A percentile compares a stretch with the other conserved stretches of the same genome.
Evolutionary conservation across 2,888 invertebrate genomes (phyloP).

Genomic region (Andrena praecox): DNA sequence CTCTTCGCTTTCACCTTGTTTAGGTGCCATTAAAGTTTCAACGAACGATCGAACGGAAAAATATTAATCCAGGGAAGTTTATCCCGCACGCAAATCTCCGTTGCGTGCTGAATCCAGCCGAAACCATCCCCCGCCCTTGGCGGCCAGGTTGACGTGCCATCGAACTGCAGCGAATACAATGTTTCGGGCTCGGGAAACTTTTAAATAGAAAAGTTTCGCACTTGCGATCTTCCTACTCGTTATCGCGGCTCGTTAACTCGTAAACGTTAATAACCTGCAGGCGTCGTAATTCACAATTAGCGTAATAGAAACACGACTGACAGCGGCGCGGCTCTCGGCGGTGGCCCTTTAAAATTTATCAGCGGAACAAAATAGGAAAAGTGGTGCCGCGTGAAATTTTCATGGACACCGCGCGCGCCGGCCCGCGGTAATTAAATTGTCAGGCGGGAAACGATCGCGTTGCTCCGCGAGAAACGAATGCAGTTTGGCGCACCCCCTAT

Average conservation of each 20-base stretch:
- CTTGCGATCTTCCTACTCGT: conserved; percentile 59
- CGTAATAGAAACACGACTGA: conserved; percentile 39
- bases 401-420: neutral
- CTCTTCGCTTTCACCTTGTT: conserved; percentile 31
- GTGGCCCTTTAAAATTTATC: conserved; percentile 50
- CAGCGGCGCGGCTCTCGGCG: neutral
- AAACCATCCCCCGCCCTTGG: neutral
- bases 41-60: conserved; percentile 41
- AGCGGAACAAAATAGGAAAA: conserved; percentile 12
- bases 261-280: conserved; percentile 67
- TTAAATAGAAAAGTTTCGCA: conserved; percentile 69
- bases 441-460: neutral
- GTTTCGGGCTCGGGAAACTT: conserved; percentile 55
- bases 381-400: conserved; percentile 34
- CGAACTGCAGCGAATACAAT: conserved; percentile 47
- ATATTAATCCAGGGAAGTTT: conserved; percentile 49
- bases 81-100: conserved; percentile 59
- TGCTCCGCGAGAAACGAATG: neutral
- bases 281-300: conserved; percentile 67
- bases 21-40: conserved; percentile 40
- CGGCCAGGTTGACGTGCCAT: conserved; percentile 42
- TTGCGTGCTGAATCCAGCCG: conserved; percentile 61
- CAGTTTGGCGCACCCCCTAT: too few relatives aligned
- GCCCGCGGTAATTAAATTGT: conserved; percentile 24
- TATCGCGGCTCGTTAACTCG: conserved; percentile 63